A percentile compares a stretch with the other conserved stretches of the same genome.
Evolutionary conservation across 2,888 invertebrate species (phyloP).

Genomic region (Nephrocerus scutellatus): DNA sequence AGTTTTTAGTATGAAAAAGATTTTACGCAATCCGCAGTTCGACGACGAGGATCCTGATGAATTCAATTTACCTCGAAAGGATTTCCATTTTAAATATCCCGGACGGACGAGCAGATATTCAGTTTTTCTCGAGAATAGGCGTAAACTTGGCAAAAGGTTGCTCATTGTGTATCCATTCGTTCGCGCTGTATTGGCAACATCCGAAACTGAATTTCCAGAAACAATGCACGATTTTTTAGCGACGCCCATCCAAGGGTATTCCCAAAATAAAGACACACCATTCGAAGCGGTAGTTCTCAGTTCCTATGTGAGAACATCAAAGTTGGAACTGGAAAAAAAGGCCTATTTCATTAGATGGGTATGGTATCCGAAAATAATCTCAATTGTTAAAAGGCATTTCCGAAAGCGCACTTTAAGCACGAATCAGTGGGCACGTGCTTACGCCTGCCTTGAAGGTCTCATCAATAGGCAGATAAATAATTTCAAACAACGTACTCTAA

Average conservation of each 20-base stretch:
- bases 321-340: slow-evolving; percentile 40
- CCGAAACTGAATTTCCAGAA: slow-evolving; percentile 43
- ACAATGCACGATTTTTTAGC: slow-evolving; percentile 41
- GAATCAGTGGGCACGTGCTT: slow-evolving; percentile 36
- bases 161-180: slow-evolving; percentile 59
- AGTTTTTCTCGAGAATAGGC: slow-evolving; percentile 53
- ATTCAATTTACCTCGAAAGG: slow-evolving; percentile 38
- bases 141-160: slow-evolving; percentile 53
- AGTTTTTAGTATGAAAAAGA: slow-evolving; percentile 57
- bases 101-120: slow-evolving; percentile 58
- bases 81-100: slow-evolving; percentile 52
- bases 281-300: slow-evolving; percentile 18
- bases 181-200: slow-evolving; percentile 44
- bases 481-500: slow-evolving; percentile 60
- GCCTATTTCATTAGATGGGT: slow-evolving; percentile 43
- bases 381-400: slow-evolving; percentile 37
- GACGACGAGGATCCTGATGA: slow-evolving; percentile 48
- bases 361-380: slow-evolving; percentile 47
- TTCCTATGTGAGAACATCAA: slow-evolving; percentile 33
- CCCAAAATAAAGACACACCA: slow-evolving; percentile 26
- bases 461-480: slow-evolving; percentile 59
- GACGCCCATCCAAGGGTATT: slow-evolving; percentile 12
- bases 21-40: slow-evolving; percentile 56
- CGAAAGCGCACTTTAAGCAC: slow-evolving; percentile 35
- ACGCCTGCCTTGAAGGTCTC: slow-evolving; percentile 48